Evolutionary conservation across 2,888 invertebrate genomes (phyloP), one percentile per base, ranked within the genome.

Genomic region (Embidobia sp.): DNA sequence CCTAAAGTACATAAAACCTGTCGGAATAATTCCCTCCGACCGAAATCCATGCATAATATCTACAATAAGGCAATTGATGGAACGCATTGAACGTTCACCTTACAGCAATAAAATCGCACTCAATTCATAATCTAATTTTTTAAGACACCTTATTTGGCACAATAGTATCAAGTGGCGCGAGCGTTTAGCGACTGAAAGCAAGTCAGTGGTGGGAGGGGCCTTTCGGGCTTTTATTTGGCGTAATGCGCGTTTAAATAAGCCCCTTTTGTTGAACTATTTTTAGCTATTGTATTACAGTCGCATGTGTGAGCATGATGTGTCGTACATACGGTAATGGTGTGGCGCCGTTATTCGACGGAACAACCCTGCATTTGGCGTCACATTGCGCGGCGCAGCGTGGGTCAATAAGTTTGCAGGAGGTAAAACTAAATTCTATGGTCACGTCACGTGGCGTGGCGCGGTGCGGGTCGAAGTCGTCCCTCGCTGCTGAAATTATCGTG

Each of bases 391-490:
- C 53, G 44, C 74, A 70, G 64, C 78, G 59, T 61, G 73, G 79
- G 77, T 79, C 77, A 80, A 80, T 79, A 79, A 79, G 80, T 80
- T 78, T 64, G 42, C 67, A 61, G 59, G 46, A 69, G 69, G 77
- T 67, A 69, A 79, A 77, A 75, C 72, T 69, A 72, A 79, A 79
- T 79, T 77, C 79, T 79, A 79, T 75, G 77, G 77, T 75, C 79
- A 77, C 77, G 79, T 79, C 79, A 79, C 79, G 75, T 77, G 79
- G 74, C 77, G 77, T 73, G 73, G 59, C 10, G 31, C 13, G 59
- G 59, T 15, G 48, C 51, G 51, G 69, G 19, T 53, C 72, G 48
- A 55, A 63, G 19, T 40, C 55, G 63, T 55, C 72, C 72, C 63
- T 55, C 72, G 49, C 26, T 31, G 74, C 61, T 72, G 67, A 78